Evolutionary conservation across 2,113 vertebrate genomes (phyloP).

Genomic region (Chrysochloris asiatica): DNA sequence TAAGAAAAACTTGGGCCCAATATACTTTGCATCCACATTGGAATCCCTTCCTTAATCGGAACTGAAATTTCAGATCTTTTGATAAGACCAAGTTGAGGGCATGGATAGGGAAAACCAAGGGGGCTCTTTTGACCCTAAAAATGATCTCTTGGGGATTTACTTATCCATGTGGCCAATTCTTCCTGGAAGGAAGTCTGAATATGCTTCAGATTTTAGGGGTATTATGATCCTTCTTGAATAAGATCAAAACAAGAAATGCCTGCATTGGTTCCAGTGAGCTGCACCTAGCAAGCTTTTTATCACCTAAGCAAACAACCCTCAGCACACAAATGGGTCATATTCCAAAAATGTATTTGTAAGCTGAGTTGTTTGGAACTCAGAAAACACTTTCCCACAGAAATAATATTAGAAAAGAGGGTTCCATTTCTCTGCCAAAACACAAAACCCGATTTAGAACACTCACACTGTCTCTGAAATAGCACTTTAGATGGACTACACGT

Average conservation of each 20-base stretch:
- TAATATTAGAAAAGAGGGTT: conserved; percentile 78
- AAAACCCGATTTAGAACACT: conserved; percentile 74
- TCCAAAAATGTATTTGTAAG: conserved; percentile 69
- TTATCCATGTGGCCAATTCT: neutral
- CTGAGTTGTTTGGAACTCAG: conserved; percentile 69
- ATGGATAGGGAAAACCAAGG: neutral
- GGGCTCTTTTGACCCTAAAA: neutral
- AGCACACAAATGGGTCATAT: conserved; percentile 54
- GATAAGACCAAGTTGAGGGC: neutral
- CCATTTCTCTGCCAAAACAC: conserved; percentile 61
- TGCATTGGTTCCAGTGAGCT: neutral
- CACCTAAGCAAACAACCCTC: conserved; percentile 39
- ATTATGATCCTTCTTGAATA: neutral
- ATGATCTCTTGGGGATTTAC: neutral
- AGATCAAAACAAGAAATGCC: conserved; percentile 25
- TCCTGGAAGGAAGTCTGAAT: conserved; percentile 11
- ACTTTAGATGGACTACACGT: conserved; percentile 26
- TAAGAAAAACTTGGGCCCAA: neutral
- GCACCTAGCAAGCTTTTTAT: neutral
- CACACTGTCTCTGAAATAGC: conserved; percentile 64
- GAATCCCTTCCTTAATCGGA: neutral
- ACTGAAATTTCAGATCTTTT: neutral
- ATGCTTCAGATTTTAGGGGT: neutral
- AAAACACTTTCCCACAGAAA: conserved; percentile 77
- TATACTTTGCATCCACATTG: neutral